A percentile compares a stretch with the other conserved stretches of the same genome.
phyloP scores from a whole-genome alignment of 2,797 vertebrate species.

The Sebastes nivosus region DNA sequence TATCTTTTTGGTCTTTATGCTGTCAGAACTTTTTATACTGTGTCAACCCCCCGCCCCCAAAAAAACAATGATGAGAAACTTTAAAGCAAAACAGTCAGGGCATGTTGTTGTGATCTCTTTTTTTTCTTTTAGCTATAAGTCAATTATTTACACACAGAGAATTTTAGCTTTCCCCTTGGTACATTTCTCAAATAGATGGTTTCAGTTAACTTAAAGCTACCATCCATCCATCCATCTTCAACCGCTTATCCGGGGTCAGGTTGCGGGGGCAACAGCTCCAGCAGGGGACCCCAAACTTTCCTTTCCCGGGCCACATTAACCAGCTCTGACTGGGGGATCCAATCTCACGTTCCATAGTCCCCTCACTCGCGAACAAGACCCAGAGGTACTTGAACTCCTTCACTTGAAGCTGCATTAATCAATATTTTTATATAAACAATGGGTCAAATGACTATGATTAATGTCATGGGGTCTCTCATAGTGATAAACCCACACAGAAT shows the following conservation, averaged over 20 bases:
- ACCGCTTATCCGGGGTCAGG: no score
- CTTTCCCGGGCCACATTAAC: no score
- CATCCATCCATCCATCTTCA: no score
- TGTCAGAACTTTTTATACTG: conserved; percentile 39
- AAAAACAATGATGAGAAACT: conserved; percentile 36
- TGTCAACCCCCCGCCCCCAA: neutral
- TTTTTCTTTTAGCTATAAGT: neutral
- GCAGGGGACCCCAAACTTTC: no score
- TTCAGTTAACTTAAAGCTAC: neutral
- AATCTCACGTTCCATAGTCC: no score
- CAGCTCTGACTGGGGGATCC: no score
- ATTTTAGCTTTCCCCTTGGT: neutral
- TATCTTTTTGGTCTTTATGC: conserved; percentile 29
- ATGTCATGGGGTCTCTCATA: no score
- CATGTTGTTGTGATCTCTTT: neutral
- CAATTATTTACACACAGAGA: neutral
- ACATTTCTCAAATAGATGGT: neutral
- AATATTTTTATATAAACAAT: neutral
- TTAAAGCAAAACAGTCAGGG: conserved; percentile 3
- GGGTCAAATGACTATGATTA: neutral
- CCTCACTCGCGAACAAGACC: no score
- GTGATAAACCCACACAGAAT: neutral
- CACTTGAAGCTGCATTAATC: neutral
- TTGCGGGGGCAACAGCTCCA: no score
- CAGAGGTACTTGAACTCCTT: no score